A percentile compares a stretch with the other conserved stretches of the same genome.
Conservation (phyloP, 2,797 vertebrate species). For the Nyctibius grandis region DNA sequence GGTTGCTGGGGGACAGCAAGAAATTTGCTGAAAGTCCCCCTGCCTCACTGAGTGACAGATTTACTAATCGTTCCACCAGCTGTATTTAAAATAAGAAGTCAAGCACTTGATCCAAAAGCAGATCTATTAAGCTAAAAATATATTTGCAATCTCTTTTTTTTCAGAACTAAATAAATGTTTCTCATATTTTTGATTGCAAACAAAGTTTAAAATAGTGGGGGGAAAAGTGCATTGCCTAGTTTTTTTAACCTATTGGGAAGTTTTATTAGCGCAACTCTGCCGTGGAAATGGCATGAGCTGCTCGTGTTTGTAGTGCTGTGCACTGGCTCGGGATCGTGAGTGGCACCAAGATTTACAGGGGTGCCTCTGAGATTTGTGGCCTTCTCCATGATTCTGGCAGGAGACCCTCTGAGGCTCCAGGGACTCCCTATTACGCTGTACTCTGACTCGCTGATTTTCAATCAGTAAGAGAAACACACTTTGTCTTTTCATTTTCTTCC, state of each 20-base stretch:
- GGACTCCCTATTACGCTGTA: background rate
- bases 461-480: background rate
- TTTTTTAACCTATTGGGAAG: background rate
- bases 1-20: background rate
- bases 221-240: background rate
- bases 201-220: background rate
- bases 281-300: background rate
- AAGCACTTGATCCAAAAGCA: slow-evolving; percentile 7
- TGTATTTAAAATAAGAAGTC: slow-evolving; percentile 12
- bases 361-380: background rate
- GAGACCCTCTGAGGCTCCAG: background rate
- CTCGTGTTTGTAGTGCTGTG: background rate
- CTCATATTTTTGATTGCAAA: background rate
- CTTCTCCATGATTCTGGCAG: background rate
- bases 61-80: background rate
- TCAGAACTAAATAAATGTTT: background rate
- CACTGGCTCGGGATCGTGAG: background rate
- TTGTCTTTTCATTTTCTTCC: background rate
- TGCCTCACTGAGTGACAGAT: background rate
- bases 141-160: background rate
- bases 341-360: background rate
- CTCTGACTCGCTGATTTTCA: background rate
- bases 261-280: background rate
- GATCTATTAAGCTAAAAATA: slow-evolving; percentile 32
- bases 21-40: background rate